Evolutionary conservation across 2,113 vertebrate species (phyloP), one percentile per base, ranked within the genome.

Genomic region (Syngnathus scovelli): DNA sequence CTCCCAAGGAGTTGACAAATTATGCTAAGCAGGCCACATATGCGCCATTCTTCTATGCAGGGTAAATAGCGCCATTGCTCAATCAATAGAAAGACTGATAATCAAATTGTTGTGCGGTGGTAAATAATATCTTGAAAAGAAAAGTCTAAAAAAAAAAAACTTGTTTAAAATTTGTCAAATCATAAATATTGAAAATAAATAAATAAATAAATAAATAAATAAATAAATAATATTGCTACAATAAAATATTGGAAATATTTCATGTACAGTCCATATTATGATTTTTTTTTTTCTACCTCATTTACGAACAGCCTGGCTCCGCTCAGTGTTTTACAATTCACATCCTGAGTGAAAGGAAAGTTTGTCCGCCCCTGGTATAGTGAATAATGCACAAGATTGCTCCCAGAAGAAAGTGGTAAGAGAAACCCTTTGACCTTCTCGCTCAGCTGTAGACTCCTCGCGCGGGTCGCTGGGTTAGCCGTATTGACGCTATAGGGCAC

Each of bases 401-500:
- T 78, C 76, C 63, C 68, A 72, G 75, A 82, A 75, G 80, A 86
- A 58, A 88, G 87, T 66, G 61, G 88, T 86, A 88, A 88, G 78
- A 87, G 65, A 88, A 90, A 82, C 83, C 80, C 70, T 89, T 87
- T 89, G 86, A 90, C 89, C 90, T 89, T 86, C 71, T 18, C 8
- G 23, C 59, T 75, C 86, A 90, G 84, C 87, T 87, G 84, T 85
- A 85, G 77, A 74, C 80, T 68, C 86, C 85, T 78, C 83, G 18
- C 83, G 65, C 63, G 74, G 61, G 75, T 83, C 78, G 85, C 66
- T 5, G 81, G 69, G 76, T 87, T 90, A 86, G 83, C 46, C 94
- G 94, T 94, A 95, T 93, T 90, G 91, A 94, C 90, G 82, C 68
- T 68, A 58, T 16, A 86, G 79, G 77, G 75, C 81, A 89, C 88